Percentiles rank a stretch among this genome's conserved stretches.
These are phyloP conservation scores for Leptobrachium leishanense DNA, from an alignment of 2,113 vertebrate genomes.

Conservation along the genomic window DNA sequence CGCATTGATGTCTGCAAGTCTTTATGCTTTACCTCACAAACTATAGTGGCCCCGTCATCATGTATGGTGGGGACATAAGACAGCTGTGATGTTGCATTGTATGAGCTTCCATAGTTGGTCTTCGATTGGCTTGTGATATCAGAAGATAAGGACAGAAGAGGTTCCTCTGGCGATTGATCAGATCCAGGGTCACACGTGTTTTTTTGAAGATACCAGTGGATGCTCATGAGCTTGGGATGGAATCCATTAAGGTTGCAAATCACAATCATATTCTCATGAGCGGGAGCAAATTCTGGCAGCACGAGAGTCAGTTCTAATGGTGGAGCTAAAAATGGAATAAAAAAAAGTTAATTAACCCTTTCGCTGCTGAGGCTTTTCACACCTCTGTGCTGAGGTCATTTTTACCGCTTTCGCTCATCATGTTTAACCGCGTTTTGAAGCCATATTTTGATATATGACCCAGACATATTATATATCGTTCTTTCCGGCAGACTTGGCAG, in stretches of 20 bases:
- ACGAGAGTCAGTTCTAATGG: constrained; percentile 58
- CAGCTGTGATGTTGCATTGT: constrained; percentile 53
- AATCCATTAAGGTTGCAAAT: constrained; percentile 56
- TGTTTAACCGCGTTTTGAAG: no score
- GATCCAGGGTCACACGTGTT: background rate
- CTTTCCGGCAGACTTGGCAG: no score
- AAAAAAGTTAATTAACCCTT: no score
- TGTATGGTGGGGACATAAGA: constrained; percentile 50
- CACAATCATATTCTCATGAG: constrained; percentile 49
- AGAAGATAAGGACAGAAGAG: constrained; percentile 32
- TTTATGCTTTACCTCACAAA: constrained; percentile 53
- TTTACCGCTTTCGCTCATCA: no score
- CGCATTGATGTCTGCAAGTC: constrained; percentile 30
- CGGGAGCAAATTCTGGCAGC: constrained; percentile 50
- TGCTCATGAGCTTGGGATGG: constrained; percentile 42
- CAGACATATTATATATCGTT: no score
- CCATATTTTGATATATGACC: no score
- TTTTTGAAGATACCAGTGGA: constrained; percentile 55
- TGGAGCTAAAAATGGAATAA: constrained; percentile 46
- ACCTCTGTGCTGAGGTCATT: no score
- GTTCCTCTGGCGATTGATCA: background rate
- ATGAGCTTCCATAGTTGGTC: constrained; percentile 46
- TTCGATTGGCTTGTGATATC: constrained; percentile 55
- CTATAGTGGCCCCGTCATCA: constrained; percentile 54
- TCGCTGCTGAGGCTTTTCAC: no score